Conservation (phyloP, 2,113 vertebrate species). For the Prionailurus viverrinus region DNA sequence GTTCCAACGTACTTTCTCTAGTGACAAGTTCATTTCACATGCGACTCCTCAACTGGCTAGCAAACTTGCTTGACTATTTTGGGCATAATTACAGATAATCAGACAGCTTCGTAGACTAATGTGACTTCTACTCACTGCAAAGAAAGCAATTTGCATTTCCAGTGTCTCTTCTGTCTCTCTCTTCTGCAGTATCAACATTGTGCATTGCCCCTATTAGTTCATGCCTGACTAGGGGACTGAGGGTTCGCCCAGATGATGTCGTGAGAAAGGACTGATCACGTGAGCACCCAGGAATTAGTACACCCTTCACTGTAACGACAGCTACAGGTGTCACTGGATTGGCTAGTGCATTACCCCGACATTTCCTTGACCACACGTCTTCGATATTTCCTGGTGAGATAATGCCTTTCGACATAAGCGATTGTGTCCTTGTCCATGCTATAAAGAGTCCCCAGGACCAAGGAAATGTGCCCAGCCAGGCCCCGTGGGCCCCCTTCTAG, state of each 20-base stretch:
- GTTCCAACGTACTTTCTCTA: neutral
- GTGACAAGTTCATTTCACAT: conserved; percentile 52
- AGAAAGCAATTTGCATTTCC: conserved; percentile 58
- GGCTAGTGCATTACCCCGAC: fast-evolving
- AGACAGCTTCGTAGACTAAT: conserved; percentile 52
- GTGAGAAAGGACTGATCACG: neutral
- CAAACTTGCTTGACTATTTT: conserved; percentile 68
- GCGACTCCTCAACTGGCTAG: conserved; percentile 59
- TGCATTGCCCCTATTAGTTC: neutral
- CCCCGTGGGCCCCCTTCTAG: neutral
- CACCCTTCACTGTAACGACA: neutral
- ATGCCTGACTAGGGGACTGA: neutral
- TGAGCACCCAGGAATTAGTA: fast-evolving
- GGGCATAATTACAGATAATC: conserved; percentile 73
- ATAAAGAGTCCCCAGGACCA: neutral
- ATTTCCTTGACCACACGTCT: neutral
- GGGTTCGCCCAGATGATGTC: neutral
- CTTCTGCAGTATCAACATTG: neutral
- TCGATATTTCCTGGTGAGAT: neutral
- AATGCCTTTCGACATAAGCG: neutral
- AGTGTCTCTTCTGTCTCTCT: neutral
- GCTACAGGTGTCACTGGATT: neutral
- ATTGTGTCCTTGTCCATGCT: neutral
- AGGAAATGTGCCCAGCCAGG: neutral
- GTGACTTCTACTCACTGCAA: conserved; percentile 45